Conservation (phyloP, 2,113 vertebrate genomes). For the Sander vitreus region DNA sequence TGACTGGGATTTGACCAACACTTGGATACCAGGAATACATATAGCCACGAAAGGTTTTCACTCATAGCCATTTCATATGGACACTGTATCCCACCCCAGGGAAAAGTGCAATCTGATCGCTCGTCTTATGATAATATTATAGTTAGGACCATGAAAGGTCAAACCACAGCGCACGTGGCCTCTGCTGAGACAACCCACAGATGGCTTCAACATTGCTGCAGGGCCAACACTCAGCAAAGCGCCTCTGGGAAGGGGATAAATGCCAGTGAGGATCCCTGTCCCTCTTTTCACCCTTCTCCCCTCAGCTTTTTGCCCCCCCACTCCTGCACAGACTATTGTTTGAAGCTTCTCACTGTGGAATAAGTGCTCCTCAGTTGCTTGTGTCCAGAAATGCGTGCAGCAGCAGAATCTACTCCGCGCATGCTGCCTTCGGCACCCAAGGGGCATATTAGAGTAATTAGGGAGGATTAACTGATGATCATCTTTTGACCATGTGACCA, state of each 20-base stretch:
- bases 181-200: conserved; percentile 72
- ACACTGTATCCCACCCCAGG: conserved; percentile 63
- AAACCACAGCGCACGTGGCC: conserved; percentile 76
- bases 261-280: conserved; percentile 39
- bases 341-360: conserved; percentile 63
- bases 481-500: conserved; percentile 83
- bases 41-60: conserved; percentile 41
- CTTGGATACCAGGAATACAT: conserved; percentile 28
- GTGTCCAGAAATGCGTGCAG: conserved; percentile 73
- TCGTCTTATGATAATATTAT: conserved; percentile 85
- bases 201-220: conserved; percentile 76
- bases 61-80: conserved; percentile 58
- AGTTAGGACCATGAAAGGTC: conserved; percentile 85
- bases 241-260: conserved; percentile 62
- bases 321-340: conserved; percentile 56
- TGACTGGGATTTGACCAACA: conserved; percentile 9
- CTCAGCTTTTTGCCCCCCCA: conserved; percentile 17
- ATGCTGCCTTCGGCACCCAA: conserved; percentile 65
- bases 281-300: conserved; percentile 22
- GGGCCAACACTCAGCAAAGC: conserved; percentile 65
- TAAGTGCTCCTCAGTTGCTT: conserved; percentile 54
- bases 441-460: conserved; percentile 80
- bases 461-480: conserved; percentile 83
- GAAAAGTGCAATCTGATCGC: conserved; percentile 72
- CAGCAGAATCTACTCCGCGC: conserved; percentile 70